These are phyloP conservation scores for Coenobita brevimanus DNA, from an alignment of 1,140 invertebrate species.

Conservation along the genomic window DNA sequence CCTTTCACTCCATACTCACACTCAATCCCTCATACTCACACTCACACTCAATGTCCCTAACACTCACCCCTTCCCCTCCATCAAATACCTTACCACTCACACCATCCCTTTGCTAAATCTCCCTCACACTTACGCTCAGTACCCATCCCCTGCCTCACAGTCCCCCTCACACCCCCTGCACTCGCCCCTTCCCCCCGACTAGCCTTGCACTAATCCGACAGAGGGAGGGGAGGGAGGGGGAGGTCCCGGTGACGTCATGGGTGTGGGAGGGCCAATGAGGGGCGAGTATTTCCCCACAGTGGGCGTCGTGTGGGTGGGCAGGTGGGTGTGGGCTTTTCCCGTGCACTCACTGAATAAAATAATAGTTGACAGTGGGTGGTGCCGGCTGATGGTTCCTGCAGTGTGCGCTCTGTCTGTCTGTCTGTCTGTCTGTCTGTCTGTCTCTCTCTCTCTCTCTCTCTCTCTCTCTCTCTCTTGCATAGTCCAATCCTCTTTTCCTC, in stretches of 20 bases:
- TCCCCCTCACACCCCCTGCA: not conserved
- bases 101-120: no score
- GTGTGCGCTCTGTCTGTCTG: no score
- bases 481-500: not conserved
- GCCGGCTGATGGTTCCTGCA: not conserved
- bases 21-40: no score
- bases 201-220: no score
- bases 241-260: not conserved
- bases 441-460: not conserved
- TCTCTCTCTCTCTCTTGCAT: constrained; percentile 15
- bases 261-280: not conserved
- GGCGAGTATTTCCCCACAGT: not conserved
- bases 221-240: no score
- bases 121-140: not conserved
- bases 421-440: no score
- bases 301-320: constrained; percentile 30
- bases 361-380: constrained; percentile 26
- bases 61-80: no score
- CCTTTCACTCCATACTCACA: no score
- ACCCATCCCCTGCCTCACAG: not conserved
- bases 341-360: constrained; percentile 38
- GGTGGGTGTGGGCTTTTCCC: constrained; percentile 12
- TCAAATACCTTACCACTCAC: no score
- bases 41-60: no score
- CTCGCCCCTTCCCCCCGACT: no score